phyloP scores from a whole-genome alignment of 53 echinoderm and acorn worm species.

The Apostichopus leukothele region DNA sequence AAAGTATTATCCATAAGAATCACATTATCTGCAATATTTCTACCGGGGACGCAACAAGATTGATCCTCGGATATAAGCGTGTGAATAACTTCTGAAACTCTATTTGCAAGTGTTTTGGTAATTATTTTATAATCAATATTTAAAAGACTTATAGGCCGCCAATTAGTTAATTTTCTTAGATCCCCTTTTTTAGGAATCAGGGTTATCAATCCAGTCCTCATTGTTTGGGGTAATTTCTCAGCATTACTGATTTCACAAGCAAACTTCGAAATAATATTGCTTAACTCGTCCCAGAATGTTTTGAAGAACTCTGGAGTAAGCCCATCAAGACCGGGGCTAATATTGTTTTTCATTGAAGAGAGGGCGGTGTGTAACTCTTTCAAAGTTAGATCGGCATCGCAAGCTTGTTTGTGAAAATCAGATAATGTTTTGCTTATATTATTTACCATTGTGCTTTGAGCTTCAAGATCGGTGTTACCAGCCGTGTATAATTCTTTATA shows the following conservation, averaged over 20 bases:
- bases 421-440: neutral
- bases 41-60: conserved; percentile 46
- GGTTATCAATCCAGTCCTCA: conserved; percentile 5
- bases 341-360: conserved; percentile 13
- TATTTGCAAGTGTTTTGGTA: conserved; percentile 16
- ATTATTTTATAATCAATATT: conserved; percentile 53
- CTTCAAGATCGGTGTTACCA: neutral
- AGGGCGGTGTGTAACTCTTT: conserved; percentile 29
- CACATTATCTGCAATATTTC: conserved; percentile 40
- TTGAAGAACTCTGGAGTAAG: conserved; percentile 33
- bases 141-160: conserved; percentile 57
- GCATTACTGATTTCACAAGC: neutral
- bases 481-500: conserved; percentile 19
- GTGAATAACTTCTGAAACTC: conserved; percentile 32
- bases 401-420: neutral
- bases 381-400: neutral
- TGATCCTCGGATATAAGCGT: conserved; percentile 19
- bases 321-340: conserved; percentile 42
- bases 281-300: conserved; percentile 30
- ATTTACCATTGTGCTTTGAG: neutral
- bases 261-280: conserved; percentile 1
- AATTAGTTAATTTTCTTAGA: conserved; percentile 15
- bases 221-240: neutral
- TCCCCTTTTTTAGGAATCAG: conserved; percentile 34
- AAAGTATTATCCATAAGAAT: neutral